Conservation (phyloP, 2,888 invertebrate genomes). For the Aphodius sticticus region DNA sequence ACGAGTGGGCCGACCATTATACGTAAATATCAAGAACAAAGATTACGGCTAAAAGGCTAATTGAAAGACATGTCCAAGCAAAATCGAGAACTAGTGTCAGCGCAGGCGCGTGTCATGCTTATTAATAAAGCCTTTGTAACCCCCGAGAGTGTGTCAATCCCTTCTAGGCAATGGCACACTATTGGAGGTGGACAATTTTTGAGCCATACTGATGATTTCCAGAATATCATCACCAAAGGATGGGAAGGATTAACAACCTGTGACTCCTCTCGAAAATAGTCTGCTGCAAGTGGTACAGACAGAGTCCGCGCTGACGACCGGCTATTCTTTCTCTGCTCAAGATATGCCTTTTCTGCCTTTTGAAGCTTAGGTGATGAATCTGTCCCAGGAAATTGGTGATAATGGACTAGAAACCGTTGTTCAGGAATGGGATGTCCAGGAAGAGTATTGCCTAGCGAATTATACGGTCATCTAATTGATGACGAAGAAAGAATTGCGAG, state of each 20-base stretch:
- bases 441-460: background rate
- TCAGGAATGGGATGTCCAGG: background rate
- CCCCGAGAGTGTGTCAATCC: background rate
- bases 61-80: background rate
- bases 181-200: too few species aligned
- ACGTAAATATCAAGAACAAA: background rate
- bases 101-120: background rate
- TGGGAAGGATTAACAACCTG: background rate
- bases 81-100: background rate
- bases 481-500: constrained; percentile 8
- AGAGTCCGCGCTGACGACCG: background rate
- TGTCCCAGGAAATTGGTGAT: background rate
- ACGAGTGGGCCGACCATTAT: background rate
- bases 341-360: background rate
- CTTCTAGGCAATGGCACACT: background rate
- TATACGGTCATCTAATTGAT: background rate
- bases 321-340: background rate
- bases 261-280: background rate
- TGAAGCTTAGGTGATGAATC: background rate
- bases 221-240: background rate
- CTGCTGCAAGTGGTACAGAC: background rate
- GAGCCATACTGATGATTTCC: too few species aligned
- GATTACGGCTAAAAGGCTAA: background rate
- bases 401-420: background rate
- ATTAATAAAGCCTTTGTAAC: background rate